phyloP scores from a whole-genome alignment of 2,888 invertebrate species.

The Chloroclystis v-ata region DNA sequence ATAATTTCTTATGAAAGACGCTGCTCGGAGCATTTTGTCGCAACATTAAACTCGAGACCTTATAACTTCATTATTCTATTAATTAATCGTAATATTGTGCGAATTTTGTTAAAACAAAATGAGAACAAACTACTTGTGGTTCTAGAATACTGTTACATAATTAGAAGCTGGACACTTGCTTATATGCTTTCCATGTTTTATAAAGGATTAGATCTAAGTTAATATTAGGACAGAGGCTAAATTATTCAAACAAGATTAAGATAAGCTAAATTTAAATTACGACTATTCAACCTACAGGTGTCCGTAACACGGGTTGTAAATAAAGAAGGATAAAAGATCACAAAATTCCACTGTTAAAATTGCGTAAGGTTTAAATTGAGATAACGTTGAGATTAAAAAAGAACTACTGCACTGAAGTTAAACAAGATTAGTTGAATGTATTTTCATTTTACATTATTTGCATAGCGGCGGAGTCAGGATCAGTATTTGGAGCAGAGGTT shows the following conservation, averaged over 20 bases:
- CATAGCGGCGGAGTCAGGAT: conserved; percentile 2
- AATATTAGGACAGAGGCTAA: conserved; percentile 52
- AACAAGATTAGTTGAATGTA: neutral
- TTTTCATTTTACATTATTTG: neutral
- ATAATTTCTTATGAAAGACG: conserved; percentile 66
- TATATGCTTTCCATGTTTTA: conserved; percentile 51
- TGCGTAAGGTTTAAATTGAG: conserved; percentile 20
- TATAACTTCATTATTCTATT: neutral
- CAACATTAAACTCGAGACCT: conserved; percentile 32
- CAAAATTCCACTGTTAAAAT: conserved; percentile 34
- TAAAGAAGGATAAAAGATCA: conserved; percentile 51
- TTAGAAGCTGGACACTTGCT: conserved; percentile 39
- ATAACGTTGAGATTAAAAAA: conserved; percentile 6
- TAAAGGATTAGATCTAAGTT: conserved; percentile 47
- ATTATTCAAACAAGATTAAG: conserved; percentile 58
- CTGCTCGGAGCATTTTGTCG: conserved; percentile 62
- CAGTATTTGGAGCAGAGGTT: conserved; percentile 36
- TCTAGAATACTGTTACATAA: conserved; percentile 29
- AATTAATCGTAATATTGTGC: neutral
- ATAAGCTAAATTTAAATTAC: conserved; percentile 49
- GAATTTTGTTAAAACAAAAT: neutral
- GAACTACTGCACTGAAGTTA: neutral
- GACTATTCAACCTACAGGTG: conserved; percentile 42
- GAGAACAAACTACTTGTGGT: neutral
- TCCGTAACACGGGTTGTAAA: conserved; percentile 52